phyloP scores from a whole-genome alignment of 2,888 invertebrate species.

The Hemithea aestivaria region DNA sequence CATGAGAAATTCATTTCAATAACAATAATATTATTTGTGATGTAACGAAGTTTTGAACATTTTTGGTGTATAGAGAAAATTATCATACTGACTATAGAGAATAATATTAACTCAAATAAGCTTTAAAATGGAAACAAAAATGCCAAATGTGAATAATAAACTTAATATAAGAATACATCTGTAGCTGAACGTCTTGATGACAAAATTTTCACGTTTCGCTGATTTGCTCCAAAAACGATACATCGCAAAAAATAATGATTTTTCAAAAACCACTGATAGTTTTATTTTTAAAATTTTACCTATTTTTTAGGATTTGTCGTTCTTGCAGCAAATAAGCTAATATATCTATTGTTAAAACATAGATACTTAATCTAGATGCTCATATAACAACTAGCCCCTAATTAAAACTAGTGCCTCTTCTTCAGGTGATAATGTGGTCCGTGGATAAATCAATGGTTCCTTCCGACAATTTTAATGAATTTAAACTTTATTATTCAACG shows the following conservation, averaged over 20 bases:
- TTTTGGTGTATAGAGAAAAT: background rate
- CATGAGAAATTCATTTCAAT: too few relatives aligned
- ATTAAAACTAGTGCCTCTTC: constrained; percentile 36
- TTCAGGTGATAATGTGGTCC: constrained; percentile 26
- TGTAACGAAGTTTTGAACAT: too few relatives aligned
- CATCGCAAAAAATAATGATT: too few relatives aligned
- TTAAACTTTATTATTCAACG: constrained; percentile 16
- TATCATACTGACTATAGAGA: constrained; percentile 5
- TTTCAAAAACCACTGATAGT: too few relatives aligned
- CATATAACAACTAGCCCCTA: constrained; percentile 25
- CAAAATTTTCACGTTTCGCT: constrained; percentile 2
- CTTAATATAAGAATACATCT: constrained; percentile 1
- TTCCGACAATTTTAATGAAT: constrained; percentile 21
- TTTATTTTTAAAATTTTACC: too few relatives aligned
- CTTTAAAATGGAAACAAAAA: constrained; percentile 23
- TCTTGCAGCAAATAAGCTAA: too few relatives aligned
- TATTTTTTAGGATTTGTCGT: too few relatives aligned
- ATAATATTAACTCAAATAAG: constrained; percentile 17
- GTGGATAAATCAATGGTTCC: constrained; percentile 19
- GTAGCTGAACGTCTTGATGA: background rate
- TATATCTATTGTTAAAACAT: too few relatives aligned
- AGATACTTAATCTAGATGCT: constrained; percentile 16
- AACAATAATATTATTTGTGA: too few relatives aligned
- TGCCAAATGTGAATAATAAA: constrained; percentile 20
- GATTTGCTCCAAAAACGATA: too few relatives aligned